phyloP scores from a whole-genome alignment of 2,888 invertebrate genomes.

The Pantelozetes paolii region DNA sequence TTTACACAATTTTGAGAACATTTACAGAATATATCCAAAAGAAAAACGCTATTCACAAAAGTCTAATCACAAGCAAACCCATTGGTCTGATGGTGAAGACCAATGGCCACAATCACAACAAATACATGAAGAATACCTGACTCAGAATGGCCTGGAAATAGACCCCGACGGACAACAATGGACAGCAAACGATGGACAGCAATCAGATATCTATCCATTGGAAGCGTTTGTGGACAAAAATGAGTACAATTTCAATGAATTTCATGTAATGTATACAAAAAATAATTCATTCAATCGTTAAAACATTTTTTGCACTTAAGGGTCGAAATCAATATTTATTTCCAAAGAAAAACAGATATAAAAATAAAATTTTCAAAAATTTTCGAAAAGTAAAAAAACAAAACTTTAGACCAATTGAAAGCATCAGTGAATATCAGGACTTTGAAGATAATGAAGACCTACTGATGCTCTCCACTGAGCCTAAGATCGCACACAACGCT shows the following conservation, averaged over 20 bases:
- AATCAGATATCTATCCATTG: no score
- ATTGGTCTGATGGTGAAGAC: not conserved
- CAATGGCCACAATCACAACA: not conserved
- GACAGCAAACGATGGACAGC: not conserved
- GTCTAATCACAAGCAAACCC: not conserved
- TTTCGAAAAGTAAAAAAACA: not conserved
- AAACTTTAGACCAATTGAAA: not conserved
- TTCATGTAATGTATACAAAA: not conserved
- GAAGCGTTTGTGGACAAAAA: not conserved
- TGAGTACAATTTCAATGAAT: not conserved
- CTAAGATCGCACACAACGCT: not conserved
- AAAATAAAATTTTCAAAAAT: not conserved
- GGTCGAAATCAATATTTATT: not conserved
- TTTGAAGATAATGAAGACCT: constrained; percentile 1
- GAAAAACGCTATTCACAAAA: not conserved
- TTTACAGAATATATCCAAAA: not conserved
- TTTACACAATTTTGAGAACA: not conserved
- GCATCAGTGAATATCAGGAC: not conserved
- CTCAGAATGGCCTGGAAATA: not conserved
- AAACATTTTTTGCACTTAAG: not conserved
- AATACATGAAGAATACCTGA: not conserved
- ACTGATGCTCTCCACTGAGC: not conserved
- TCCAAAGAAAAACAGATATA: not conserved
- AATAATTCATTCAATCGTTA: no score
- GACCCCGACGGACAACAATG: not conserved